Evolutionary conservation across 2,113 vertebrate species (phyloP).

Genomic region (Hemiprocne comata): DNA sequence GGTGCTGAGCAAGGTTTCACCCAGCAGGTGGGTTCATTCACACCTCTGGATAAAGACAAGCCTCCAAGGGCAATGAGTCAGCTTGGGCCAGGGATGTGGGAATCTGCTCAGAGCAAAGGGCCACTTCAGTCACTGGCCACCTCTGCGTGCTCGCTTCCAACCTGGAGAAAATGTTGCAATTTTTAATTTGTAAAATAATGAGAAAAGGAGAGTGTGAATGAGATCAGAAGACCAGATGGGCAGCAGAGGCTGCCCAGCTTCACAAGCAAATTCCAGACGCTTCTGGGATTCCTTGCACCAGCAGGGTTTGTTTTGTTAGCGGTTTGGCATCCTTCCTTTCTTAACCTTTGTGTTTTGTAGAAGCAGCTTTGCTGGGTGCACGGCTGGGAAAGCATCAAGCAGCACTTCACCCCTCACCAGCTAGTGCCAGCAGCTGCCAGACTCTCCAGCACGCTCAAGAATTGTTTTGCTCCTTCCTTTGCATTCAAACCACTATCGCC

Average conservation of each 20-base stretch:
- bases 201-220: background rate
- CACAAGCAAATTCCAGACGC: slow-evolving; percentile 30
- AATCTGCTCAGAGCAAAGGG: background rate
- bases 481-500: background rate
- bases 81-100: background rate
- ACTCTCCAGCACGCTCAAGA: background rate
- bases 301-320: slow-evolving; percentile 36
- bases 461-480: background rate
- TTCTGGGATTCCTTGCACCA: slow-evolving; percentile 48
- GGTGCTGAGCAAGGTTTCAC: background rate
- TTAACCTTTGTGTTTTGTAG: background rate
- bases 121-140: background rate
- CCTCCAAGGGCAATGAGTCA: background rate
- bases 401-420: background rate
- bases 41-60: accelerated
- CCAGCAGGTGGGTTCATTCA: background rate
- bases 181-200: background rate
- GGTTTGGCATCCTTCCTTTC: slow-evolving; percentile 45
- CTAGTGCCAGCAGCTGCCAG: background rate
- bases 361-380: background rate
- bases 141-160: accelerated
- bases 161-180: background rate
- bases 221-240: background rate
- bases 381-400: background rate
- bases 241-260: slow-evolving; percentile 23